Percentiles rank a stretch among this genome's conserved stretches.
These are phyloP conservation scores for Propithecus deckenii DNA, from an alignment of 2,797 vertebrate species.

Conservation along the genomic window DNA sequence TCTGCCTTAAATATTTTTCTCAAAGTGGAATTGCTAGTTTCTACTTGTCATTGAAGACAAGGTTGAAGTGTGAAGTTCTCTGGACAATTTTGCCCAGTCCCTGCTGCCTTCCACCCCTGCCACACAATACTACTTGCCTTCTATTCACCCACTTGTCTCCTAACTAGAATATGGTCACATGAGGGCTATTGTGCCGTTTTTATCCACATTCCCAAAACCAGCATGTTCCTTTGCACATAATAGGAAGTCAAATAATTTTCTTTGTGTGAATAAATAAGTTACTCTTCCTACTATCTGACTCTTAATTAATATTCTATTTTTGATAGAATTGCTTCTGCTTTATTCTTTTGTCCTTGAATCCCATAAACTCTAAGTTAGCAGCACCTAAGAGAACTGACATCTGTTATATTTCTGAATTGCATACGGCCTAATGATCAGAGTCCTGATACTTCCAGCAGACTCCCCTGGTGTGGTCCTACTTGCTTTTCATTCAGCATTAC, in stretches of 20 bases:
- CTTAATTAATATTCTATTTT: neutral
- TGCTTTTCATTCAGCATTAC: neutral
- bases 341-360: neutral
- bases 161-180: neutral
- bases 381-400: neutral
- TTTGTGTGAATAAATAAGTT: neutral
- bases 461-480: neutral
- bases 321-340: neutral
- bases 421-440: neutral
- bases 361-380: neutral
- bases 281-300: neutral
- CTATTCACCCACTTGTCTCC: neutral
- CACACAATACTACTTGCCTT: neutral
- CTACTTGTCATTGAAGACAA: neutral
- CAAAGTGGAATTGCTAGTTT: neutral
- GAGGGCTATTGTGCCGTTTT: fast-evolving
- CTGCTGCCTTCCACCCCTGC: neutral
- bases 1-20: neutral
- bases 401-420: neutral
- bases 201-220: neutral
- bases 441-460: neutral
- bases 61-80: neutral
- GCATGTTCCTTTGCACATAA: neutral
- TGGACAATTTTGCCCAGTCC: neutral
- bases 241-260: neutral